Conservation (phyloP, 2,113 vertebrate genomes). For the Oryzias celebensis region DNA sequence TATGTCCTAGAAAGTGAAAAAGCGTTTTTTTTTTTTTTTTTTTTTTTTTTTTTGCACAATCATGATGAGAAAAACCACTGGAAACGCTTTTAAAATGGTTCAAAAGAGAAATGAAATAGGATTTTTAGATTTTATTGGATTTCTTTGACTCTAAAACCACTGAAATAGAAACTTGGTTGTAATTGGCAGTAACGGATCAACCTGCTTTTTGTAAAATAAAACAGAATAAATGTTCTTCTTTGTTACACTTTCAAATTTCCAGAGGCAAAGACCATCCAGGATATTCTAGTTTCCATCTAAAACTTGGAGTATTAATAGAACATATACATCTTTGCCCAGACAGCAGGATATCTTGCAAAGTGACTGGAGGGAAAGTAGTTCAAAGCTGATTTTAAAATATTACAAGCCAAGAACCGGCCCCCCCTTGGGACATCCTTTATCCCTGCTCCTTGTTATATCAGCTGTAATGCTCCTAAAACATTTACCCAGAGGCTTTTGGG, state of each 20-base stretch:
- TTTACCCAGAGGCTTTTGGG: slow-evolving; percentile 17
- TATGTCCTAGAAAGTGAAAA: too few relatives aligned
- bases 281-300: slow-evolving; percentile 36
- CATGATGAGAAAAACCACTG: too few relatives aligned
- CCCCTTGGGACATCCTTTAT: slow-evolving; percentile 18
- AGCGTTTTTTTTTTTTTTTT: too few relatives aligned
- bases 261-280: slow-evolving; percentile 20
- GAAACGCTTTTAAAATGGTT: too few relatives aligned
- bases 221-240: neutral
- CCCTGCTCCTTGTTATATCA: slow-evolving; percentile 24
- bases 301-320: slow-evolving; percentile 51
- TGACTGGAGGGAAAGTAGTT: slow-evolving; percentile 29
- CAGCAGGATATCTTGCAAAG: slow-evolving; percentile 15
- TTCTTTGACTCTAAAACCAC: too few relatives aligned
- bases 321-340: slow-evolving; percentile 29
- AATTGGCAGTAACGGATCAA: too few relatives aligned
- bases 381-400: slow-evolving; percentile 44
- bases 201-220: neutral
- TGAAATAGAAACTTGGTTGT: too few relatives aligned
- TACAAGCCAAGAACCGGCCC: slow-evolving; percentile 1
- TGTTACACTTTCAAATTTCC: slow-evolving; percentile 11
- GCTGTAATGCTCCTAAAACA: slow-evolving; percentile 2
- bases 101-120: too few relatives aligned
- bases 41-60: too few relatives aligned
- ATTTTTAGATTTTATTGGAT: too few relatives aligned